Percentiles rank a stretch among this genome's conserved stretches.
Conservation (phyloP, 1,140 invertebrate genomes). For the Adelges cooleyi region DNA sequence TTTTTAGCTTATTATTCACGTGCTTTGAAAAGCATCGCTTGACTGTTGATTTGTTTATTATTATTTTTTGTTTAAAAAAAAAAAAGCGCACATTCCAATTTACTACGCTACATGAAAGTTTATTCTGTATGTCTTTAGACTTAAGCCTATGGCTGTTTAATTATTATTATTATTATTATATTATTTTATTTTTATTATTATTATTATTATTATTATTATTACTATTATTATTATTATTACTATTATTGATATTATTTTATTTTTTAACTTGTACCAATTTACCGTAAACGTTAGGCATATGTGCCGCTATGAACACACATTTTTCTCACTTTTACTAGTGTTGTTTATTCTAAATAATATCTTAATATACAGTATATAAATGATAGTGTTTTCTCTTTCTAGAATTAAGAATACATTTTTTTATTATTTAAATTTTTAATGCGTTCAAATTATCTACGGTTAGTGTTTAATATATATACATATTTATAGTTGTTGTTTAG, state of each 20-base stretch:
- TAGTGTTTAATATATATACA: too few species aligned
- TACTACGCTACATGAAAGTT: slow-evolving; percentile 9
- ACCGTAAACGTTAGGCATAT: not conserved
- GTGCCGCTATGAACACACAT: not conserved
- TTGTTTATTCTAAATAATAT: slow-evolving; percentile 9
- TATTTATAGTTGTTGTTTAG: slow-evolving; percentile 15
- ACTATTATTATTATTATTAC: slow-evolving; percentile 20
- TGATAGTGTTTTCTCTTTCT: slow-evolving; percentile 18
- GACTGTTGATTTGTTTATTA: slow-evolving; percentile 16
- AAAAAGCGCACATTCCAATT: slow-evolving; percentile 12
- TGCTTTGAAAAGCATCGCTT: slow-evolving; percentile 22
- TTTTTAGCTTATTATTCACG: slow-evolving; percentile 21
- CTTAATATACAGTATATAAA: too few species aligned
- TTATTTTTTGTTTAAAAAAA: slow-evolving; percentile 1
- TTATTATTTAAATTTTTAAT: not conserved
- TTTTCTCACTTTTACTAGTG: not conserved
- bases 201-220: slow-evolving; percentile 15
- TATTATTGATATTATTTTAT: slow-evolving; percentile 4
- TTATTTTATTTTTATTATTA: not conserved
- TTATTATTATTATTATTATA: slow-evolving; percentile 21
- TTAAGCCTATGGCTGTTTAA: slow-evolving; percentile 25
- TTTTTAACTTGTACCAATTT: slow-evolving; percentile 16
- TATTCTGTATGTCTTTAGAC: slow-evolving; percentile 19
- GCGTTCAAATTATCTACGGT: too few species aligned
- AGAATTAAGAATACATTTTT: slow-evolving; percentile 11